A percentile compares a stretch with the other conserved stretches of the same genome.
These are phyloP conservation scores for Platycercus adscitus DNA, from an alignment of 2,113 vertebrate genomes.

Conservation along the genomic window DNA sequence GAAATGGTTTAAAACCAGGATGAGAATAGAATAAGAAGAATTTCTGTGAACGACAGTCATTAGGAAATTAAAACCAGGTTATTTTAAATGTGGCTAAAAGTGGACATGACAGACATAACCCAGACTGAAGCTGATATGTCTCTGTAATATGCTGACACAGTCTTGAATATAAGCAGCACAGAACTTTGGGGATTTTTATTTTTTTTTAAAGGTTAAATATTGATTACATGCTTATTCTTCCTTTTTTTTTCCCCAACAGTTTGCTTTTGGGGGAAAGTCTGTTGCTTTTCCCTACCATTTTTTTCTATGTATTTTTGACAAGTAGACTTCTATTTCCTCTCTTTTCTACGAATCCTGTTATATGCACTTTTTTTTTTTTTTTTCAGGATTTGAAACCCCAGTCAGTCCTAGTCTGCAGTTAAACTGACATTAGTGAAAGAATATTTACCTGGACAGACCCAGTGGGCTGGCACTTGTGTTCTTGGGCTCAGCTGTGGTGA, in stretches of 20 bases:
- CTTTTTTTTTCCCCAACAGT: fast-evolving
- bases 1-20: neutral
- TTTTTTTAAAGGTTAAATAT: neutral
- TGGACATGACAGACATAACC: neutral
- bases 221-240: neutral
- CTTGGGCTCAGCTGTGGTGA: neutral
- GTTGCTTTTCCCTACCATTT: neutral
- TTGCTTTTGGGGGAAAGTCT: neutral
- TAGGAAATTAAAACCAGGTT: neutral
- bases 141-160: neutral
- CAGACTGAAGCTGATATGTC: neutral
- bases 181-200: neutral
- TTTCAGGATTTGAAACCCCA: neutral
- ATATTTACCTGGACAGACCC: neutral
- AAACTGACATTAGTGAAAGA: neutral
- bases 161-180: neutral
- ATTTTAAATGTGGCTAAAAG: conserved; percentile 29
- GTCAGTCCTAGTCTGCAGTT: neutral
- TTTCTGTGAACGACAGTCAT: neutral
- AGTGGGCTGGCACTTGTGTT: neutral
- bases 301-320: neutral
- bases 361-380: neutral
- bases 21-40: neutral
- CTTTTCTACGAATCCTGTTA: neutral
- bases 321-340: neutral